Base-by-base conservation (phyloP, 2,888 invertebrate genomes). In the Netelia fuscicornis region DNA sequence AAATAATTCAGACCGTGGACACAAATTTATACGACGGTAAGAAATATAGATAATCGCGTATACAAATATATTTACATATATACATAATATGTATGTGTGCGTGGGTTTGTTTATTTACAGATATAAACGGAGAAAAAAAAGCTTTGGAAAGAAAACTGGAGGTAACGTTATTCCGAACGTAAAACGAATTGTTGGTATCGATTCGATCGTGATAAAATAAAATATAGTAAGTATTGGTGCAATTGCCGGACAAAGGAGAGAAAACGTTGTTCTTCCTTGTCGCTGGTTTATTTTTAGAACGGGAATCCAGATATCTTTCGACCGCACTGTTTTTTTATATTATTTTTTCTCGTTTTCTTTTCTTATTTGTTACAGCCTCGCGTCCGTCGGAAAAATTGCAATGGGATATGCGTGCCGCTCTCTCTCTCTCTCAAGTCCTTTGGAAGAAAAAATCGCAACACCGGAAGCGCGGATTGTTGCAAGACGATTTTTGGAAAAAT, bases 1-100 rank as follows among this genome's bases (percentile, higher is more conserved):
- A 76, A 79, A 76, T 54, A 60, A 6, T 60, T 44, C 25, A 83
- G 95, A 95, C 87, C 88, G 89, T 56, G 13, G 37, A 37, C 37
- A 37, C 8, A 71, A 54, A 68, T 70, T 64, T 9, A 71, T 11
- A 67, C 64, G 20, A 75, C 62, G 67, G 65, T 70, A 44, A 23
- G n/a, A 25, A 75, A n/a, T 60, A 11, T 1, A 13, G 9, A 23
- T 30, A 60, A 13, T 70, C 20, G 37, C 30, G n/a, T 58, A 58
- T 42, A 62, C 68, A 64, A 56, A 75, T 62, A 65, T 67, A 74
- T 67, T 58, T n/a, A 37, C 6, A 37, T 37, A 6, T 37, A 37
- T 37, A 37, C 1, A 6, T 30, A 20, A 25, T 54, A 23, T 1
- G n/a, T 52, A 25, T 13, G 9, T 52, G 13, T 48, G n/a, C 0